These are phyloP conservation scores for Chionoecetes opilio DNA, from an alignment of 1,140 invertebrate genomes.

Conservation along the genomic window DNA sequence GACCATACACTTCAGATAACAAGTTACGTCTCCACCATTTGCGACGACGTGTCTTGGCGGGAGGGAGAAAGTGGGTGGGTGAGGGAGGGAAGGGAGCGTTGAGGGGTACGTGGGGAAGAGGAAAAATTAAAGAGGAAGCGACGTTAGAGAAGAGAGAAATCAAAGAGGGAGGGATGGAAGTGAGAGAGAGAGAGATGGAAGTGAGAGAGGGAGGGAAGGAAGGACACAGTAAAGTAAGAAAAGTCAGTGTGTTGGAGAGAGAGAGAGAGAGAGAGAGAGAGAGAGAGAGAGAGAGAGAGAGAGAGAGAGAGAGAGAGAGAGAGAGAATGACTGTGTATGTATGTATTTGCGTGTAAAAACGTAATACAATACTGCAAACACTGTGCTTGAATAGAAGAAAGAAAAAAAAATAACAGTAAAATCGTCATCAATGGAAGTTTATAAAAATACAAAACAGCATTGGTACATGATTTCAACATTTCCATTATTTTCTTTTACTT, in stretches of 20 bases:
- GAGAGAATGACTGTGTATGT: background rate
- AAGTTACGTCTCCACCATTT: constrained; percentile 19
- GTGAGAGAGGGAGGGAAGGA: too few species aligned
- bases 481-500: background rate
- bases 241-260: background rate
- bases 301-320: constrained; percentile 27
- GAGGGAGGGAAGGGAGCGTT: background rate
- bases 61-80: background rate
- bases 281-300: constrained; percentile 27
- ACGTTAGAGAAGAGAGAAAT: background rate
- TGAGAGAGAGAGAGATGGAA: background rate
- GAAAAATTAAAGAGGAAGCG: constrained; percentile 20
- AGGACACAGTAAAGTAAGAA: too few species aligned
- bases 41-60: background rate
- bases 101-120: background rate
- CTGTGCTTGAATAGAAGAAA: background rate
- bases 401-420: background rate
- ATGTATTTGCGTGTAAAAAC: background rate
- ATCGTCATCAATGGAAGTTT: background rate
- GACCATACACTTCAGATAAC: background rate
- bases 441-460: background rate
- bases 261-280: constrained; percentile 27
- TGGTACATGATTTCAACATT: background rate
- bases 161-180: background rate
- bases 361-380: too few species aligned